These are phyloP conservation scores for Anthopleura xanthogrammica DNA, from an alignment of 92 coral and sea anemone species.

Conservation along the genomic window DNA sequence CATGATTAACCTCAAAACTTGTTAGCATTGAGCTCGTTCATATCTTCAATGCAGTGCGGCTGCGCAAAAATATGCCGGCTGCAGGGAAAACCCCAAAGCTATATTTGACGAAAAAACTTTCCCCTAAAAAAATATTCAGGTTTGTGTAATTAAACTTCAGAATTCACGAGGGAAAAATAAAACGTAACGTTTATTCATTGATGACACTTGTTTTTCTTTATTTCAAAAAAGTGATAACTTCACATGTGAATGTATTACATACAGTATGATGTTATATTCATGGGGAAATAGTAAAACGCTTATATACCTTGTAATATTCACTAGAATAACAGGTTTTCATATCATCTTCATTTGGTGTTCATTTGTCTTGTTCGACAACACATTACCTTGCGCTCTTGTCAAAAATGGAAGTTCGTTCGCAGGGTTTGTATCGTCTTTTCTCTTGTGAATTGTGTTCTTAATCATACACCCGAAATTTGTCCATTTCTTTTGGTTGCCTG, in stretches of 20 bases:
- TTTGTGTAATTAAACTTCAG: background rate
- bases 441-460: slow-evolving; percentile 12
- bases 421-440: background rate
- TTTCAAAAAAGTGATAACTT: slow-evolving; percentile 10
- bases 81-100: too few species aligned
- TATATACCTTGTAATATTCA: background rate
- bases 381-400: too few species aligned
- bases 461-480: slow-evolving; percentile 6
- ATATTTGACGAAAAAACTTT: too few species aligned
- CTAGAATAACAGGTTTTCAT: background rate
- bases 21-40: too few species aligned
- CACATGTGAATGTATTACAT: too few species aligned
- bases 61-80: too few species aligned
- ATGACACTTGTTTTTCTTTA: background rate
- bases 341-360: too few species aligned
- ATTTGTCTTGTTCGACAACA: slow-evolving; percentile 1
- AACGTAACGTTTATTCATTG: slow-evolving; percentile 8
- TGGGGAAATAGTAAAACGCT: slow-evolving; percentile 9
- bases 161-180: slow-evolving; percentile 4
- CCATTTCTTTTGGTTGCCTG: too few species aligned
- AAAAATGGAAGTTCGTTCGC: too few species aligned
- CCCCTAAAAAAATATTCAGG: too few species aligned
- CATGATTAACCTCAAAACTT: too few species aligned
- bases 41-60: too few species aligned
- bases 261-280: background rate